phyloP scores from a whole-genome alignment of 2,113 vertebrate species.

The Cavia aperea region DNA sequence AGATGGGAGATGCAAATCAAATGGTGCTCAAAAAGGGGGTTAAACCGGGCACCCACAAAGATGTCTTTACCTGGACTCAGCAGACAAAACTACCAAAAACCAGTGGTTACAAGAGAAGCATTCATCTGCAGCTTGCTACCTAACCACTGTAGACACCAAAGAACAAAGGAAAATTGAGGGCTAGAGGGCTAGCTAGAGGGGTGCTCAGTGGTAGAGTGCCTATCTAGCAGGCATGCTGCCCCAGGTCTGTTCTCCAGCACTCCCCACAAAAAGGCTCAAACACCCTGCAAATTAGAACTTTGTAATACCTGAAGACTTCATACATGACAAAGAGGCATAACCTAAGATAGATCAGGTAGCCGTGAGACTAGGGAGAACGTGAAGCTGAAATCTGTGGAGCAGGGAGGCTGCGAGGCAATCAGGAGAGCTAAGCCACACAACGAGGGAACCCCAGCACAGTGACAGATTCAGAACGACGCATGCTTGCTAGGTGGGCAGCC shows the following conservation, averaged over 20 bases:
- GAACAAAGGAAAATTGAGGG: neutral
- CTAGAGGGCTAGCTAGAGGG: too few species aligned
- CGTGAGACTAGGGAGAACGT: neutral
- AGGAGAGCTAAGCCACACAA: neutral
- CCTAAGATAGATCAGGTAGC: neutral
- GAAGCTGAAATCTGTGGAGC: neutral
- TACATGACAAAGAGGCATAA: neutral
- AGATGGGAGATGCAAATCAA: neutral
- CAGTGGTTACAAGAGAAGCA: neutral
- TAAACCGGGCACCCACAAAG: neutral
- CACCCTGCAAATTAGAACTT: neutral
- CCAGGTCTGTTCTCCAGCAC: neutral
- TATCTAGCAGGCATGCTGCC: neutral
- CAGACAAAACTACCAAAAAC: conserved; percentile 30
- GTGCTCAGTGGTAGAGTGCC: neutral
- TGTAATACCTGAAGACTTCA: neutral
- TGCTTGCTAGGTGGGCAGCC: conserved; percentile 35
- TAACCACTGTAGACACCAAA: neutral
- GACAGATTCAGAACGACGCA: neutral
- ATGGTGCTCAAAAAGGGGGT: neutral
- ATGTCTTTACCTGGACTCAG: neutral
- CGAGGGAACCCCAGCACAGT: neutral
- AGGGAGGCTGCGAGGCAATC: neutral
- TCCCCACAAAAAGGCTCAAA: neutral
- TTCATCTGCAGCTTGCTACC: neutral